phyloP scores from a whole-genome alignment of 1,140 invertebrate species.

The Luehdorfia chinensis region DNA sequence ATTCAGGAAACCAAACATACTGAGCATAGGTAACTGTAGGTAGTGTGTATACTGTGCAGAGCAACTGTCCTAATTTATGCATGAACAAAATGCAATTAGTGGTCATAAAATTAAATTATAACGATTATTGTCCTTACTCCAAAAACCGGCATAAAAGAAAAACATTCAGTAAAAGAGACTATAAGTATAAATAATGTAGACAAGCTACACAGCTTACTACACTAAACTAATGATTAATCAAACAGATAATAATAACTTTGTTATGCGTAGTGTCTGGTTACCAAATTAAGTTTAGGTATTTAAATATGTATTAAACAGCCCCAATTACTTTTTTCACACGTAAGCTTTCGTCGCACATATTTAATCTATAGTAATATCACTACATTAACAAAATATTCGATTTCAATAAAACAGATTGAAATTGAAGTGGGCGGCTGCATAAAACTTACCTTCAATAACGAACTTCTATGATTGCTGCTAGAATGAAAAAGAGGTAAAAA shows the following conservation, averaged over 20 bases:
- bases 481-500: slow-evolving; percentile 1
- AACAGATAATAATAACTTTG: slow-evolving; percentile 55
- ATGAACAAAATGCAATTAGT: too few species aligned
- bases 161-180: too few species aligned
- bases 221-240: slow-evolving; percentile 29
- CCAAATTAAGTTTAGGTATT: slow-evolving; percentile 36
- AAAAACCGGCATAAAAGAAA: too few species aligned
- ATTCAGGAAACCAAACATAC: too few species aligned
- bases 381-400: slow-evolving; percentile 28
- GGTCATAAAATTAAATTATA: too few species aligned
- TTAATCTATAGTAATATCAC: slow-evolving; percentile 5
- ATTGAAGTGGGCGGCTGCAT: slow-evolving; percentile 46
- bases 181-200: too few species aligned
- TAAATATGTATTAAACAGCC: slow-evolving; percentile 21
- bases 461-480: background rate
- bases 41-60: too few species aligned
- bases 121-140: too few species aligned
- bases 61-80: too few species aligned
- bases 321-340: background rate
- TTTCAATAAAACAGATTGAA: slow-evolving; percentile 54
- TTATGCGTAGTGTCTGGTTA: slow-evolving; percentile 60
- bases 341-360: background rate
- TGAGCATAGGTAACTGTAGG: too few species aligned
- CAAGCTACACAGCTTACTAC: too few species aligned
- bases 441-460: slow-evolving; percentile 49